Conservation (phyloP, 1,140 invertebrate species). For the Anoplophora glabripennis region DNA sequence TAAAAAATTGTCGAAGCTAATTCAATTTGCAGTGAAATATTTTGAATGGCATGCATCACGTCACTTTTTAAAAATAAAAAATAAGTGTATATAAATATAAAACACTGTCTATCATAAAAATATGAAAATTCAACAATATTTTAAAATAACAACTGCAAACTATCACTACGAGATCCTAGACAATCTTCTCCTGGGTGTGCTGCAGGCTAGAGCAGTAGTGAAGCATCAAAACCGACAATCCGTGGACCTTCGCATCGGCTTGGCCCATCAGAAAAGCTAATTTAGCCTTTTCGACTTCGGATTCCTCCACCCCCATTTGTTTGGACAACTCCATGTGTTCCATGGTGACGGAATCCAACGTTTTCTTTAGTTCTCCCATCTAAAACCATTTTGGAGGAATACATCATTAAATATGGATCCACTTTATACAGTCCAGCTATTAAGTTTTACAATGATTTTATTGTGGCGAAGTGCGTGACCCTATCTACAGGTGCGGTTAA, state of each 20-base stretch:
- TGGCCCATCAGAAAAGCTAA: slow-evolving; percentile 57
- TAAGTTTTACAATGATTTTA: too few relatives aligned
- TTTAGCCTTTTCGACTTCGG: slow-evolving; percentile 56
- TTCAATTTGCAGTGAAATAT: too few relatives aligned
- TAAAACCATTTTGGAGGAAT: slow-evolving; percentile 44
- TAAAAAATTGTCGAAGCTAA: too few relatives aligned
- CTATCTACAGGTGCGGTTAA: too few relatives aligned
- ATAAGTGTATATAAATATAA: too few relatives aligned
- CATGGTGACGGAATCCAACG: slow-evolving; percentile 62
- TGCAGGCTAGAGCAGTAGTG: slow-evolving; percentile 83
- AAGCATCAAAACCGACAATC: slow-evolving; percentile 76
- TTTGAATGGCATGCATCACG: too few relatives aligned
- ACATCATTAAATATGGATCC: too few relatives aligned
- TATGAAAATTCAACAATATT: too few relatives aligned
- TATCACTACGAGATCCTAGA: slow-evolving; percentile 22
- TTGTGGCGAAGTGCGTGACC: too few relatives aligned
- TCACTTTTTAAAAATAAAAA: too few relatives aligned
- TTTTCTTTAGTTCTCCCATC: slow-evolving; percentile 72
- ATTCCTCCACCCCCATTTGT: slow-evolving; percentile 49
- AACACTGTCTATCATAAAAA: too few relatives aligned
- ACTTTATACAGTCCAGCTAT: too few relatives aligned
- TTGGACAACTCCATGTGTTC: slow-evolving; percentile 52
- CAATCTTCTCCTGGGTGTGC: slow-evolving; percentile 46
- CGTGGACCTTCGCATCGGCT: slow-evolving; percentile 73
- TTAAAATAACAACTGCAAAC: neutral